phyloP scores from a whole-genome alignment of 2,888 invertebrate species.

The Altica lythri region DNA sequence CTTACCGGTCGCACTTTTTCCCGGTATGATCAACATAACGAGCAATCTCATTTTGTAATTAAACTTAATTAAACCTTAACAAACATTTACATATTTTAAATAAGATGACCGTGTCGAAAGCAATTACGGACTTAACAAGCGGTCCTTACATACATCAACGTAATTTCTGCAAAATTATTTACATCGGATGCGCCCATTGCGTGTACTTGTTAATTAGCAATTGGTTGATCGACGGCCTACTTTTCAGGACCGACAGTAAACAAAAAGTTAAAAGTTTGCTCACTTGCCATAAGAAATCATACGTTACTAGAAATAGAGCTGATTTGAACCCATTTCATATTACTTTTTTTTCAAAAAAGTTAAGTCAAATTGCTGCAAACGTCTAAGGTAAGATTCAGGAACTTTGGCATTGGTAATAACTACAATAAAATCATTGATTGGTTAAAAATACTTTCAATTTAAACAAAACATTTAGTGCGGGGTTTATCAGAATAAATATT shows the following conservation, averaged over 20 bases:
- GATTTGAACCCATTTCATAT: too few species aligned
- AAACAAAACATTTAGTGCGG: too few species aligned
- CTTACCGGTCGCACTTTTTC: constrained; percentile 2
- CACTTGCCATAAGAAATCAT: too few species aligned
- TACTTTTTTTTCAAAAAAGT: too few species aligned
- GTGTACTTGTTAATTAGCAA: constrained; percentile 30
- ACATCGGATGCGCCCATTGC: constrained; percentile 26
- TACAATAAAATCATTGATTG: too few species aligned
- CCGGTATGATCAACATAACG: neutral
- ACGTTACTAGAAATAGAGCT: too few species aligned
- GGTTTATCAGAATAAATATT: too few species aligned
- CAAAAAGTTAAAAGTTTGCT: too few species aligned
- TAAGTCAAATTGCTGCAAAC: too few species aligned
- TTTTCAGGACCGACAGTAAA: constrained; percentile 4
- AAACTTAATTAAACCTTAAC: constrained; percentile 32
- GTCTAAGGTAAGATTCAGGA: too few species aligned
- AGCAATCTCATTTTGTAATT: constrained; percentile 21
- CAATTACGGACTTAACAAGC: constrained; percentile 30
- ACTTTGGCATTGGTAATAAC: too few species aligned
- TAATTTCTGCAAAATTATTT: constrained; percentile 31
- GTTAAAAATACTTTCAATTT: too few species aligned
- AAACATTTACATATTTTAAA: constrained; percentile 34
- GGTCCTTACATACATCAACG: constrained; percentile 27
- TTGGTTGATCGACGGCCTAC: constrained; percentile 18
- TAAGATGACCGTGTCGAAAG: constrained; percentile 30